Base-by-base conservation (phyloP, 2,113 vertebrate genomes). In the Paracanthobrama guichenoti region DNA sequence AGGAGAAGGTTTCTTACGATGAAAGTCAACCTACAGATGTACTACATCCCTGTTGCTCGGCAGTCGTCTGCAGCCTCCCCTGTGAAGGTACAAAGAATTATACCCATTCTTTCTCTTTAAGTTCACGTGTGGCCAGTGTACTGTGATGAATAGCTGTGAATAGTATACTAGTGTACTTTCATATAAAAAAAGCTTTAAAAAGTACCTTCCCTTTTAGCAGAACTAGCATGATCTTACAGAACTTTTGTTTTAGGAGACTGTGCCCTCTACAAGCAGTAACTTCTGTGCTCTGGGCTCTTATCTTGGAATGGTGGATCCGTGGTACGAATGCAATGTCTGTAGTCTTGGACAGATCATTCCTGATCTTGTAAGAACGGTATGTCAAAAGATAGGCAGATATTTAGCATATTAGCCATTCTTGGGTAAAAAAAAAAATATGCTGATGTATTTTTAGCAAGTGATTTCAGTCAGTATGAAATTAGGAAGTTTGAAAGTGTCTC, bases 261-360 rank as follows among this genome's bases (percentile, higher is more conserved):
- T 84, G 20, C 82, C 64, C 28, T 84, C 60, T 8, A 13, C 24
- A 42, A 86, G 77, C 78, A 88, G 75, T n/a, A 89, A 87, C 46
- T 79, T 80, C 35, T 95, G 93, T 84, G 90, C 94, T 11, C 88
- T 99, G 71, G 96, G 96, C 0, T 77, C 93, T 0, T 98, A 97
- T 90, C 91, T 99, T 90, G 94, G 96, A 90, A 95, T 91, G 28
- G 93, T 93, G 0, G 98, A 99, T 88, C 96, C 93, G 0, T 99
- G 98, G 98, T 99, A 98, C 0, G 92, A 96, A 85, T 96, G 91
- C 88, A 98, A 96, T 83, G 90, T 99, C 91, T 95, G 90, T 89
- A 94, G 95, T 0, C 92, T 98, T 89, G 94, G 95, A 55, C 90
- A 93, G 39, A 91, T 95, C 90, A 97, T 99, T 87, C 95, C 96